Percentiles rank a stretch among this genome's conserved stretches.
Evolutionary conservation across 2,888 invertebrate species (phyloP).

Genomic region (Empis livida): DNA sequence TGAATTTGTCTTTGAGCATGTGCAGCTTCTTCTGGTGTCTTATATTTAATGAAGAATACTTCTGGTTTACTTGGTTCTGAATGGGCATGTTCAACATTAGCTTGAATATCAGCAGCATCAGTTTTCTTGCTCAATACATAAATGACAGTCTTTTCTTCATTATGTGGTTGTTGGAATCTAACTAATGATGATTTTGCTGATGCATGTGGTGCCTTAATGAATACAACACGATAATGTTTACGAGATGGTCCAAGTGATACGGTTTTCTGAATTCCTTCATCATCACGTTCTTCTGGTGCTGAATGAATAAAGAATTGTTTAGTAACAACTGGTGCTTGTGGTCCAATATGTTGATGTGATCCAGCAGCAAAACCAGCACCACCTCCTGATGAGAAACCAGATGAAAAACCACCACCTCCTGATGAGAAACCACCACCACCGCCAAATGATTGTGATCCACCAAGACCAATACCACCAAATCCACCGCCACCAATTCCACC

Average conservation of each 20-base stretch:
- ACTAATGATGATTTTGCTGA: conserved; percentile 25
- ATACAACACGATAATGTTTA: conserved; percentile 34
- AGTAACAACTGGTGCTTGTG: conserved; percentile 17
- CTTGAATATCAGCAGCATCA: conserved; percentile 27
- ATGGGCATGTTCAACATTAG: conserved; percentile 27
- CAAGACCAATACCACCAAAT: not conserved
- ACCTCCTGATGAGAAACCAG: conserved; percentile 1
- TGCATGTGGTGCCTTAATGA: conserved; percentile 32
- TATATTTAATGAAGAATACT: conserved; percentile 37
- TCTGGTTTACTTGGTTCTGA: conserved; percentile 32
- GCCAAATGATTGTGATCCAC: conserved; percentile 6
- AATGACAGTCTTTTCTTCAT: conserved; percentile 35
- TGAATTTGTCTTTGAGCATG: conserved; percentile 35
- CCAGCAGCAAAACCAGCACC: conserved; percentile 1
- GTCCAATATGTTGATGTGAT: not conserved
- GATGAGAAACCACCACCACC: conserved; percentile 1
- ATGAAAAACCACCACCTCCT: not conserved
- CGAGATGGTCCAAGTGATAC: conserved; percentile 32
- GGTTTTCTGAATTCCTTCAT: conserved; percentile 26
- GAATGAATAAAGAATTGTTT: conserved; percentile 36
- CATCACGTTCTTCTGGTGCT: conserved; percentile 31
- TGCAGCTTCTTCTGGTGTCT: conserved; percentile 32
- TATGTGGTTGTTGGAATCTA: conserved; percentile 28
- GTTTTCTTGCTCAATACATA: conserved; percentile 34
- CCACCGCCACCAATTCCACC: not conserved